Base-by-base conservation (phyloP, 2,113 vertebrate species). In the Rhea pennata region DNA sequence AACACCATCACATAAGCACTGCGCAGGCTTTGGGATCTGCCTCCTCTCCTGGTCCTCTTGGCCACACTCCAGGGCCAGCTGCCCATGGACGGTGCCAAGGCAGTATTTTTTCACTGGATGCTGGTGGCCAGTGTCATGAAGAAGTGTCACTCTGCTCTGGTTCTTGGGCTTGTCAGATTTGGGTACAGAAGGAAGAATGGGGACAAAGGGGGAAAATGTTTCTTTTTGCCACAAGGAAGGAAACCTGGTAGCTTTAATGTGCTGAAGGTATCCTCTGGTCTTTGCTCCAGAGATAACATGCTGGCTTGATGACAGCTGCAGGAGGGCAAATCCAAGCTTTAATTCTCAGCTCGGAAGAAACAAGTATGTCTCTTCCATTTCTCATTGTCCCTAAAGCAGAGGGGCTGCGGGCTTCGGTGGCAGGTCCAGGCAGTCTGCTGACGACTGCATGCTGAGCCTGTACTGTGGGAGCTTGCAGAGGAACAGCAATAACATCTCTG, bases 311-410 rank as follows among this genome's bases (percentile, higher is more conserved):
- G 66, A 56, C 31, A 84, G n/a, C 53, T 94, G 73, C 70, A 51
- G 74, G 72, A 71, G 16, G 21, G 50, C 53, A 70, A 85, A 73
- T 44, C 31, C 17, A 14, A 84, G 11, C 54, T 75, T 87, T 78
- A 94, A n/a, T 56, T 53, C 44, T 93, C 66, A 88, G 33, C 64
- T 93, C 83, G 90, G 61, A 84, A 67, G 64, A 84, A 88, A 90
- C 40, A 79, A 76, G 20, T 21, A 51, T 0, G 0, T 51, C 31
- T 75, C 64, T 88, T 53, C 15, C 1, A 0, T 76, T 89, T 84
- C 42, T 85, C 50, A 31, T 62, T 48, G 31, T 65, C 17, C 56
- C 44, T 72, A 58, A 87, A 82, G 53, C 4, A 66, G 17, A 26
- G 33, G 6, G 8, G 3, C 3, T 6, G 2, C 59, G 46, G 11